Evolutionary conservation across 2,113 vertebrate species (phyloP).

Genomic region (Daboia siamensis): DNA sequence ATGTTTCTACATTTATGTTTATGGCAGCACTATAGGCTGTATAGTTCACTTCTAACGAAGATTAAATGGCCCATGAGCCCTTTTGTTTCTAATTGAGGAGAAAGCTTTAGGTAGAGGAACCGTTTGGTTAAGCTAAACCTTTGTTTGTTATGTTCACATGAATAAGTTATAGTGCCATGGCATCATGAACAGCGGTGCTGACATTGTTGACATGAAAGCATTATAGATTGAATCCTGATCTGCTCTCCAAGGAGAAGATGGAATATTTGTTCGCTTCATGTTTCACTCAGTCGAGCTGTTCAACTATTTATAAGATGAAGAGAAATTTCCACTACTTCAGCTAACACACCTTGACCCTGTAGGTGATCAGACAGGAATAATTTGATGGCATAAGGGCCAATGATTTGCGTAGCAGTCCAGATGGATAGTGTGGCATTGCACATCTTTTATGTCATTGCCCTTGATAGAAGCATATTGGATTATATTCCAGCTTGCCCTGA

Average conservation of each 20-base stretch:
- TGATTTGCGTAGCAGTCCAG: not conserved
- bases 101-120: constrained; percentile 58
- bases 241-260: constrained; percentile 65
- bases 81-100: constrained; percentile 45
- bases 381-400: constrained; percentile 25
- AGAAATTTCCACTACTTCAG: constrained; percentile 80
- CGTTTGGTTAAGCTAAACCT: constrained; percentile 61
- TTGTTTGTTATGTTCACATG: constrained; percentile 69
- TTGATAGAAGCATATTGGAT: not conserved
- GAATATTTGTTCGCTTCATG: constrained; percentile 69
- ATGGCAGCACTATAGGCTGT: constrained; percentile 20
- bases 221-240: constrained; percentile 65
- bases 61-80: constrained; percentile 47
- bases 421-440: not conserved
- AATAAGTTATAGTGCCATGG: constrained; percentile 69
- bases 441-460: not conserved
- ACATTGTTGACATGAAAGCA: constrained; percentile 66
- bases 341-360: constrained; percentile 69
- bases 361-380: constrained; percentile 57
- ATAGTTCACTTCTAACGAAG: constrained; percentile 54
- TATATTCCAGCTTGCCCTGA: not conserved
- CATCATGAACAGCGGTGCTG: constrained; percentile 60
- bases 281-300: constrained; percentile 70
- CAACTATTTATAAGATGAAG: constrained; percentile 79
- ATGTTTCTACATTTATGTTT: constrained; percentile 35